Evolutionary conservation across 2,113 vertebrate genomes (phyloP).

Genomic region (Strigops habroptila): DNA sequence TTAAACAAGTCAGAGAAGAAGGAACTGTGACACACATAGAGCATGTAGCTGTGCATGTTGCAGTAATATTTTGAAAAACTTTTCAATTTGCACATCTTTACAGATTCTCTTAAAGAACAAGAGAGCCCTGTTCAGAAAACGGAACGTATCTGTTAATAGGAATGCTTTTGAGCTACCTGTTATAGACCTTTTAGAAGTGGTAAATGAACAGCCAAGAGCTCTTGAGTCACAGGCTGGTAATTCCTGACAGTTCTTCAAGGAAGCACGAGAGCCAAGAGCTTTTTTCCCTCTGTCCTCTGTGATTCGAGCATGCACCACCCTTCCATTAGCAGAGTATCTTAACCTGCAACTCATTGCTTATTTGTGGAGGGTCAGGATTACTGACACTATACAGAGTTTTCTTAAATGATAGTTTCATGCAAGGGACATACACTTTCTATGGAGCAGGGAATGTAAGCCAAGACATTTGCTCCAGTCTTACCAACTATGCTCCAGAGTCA

Average conservation of each 20-base stretch:
- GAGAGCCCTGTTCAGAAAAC: not conserved
- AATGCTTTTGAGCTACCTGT: not conserved
- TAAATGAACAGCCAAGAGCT: not conserved
- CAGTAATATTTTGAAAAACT: not conserved
- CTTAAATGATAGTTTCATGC: not conserved
- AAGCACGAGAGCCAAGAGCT: not conserved
- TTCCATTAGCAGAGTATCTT: not conserved
- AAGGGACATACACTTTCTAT: not conserved
- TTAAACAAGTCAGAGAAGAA: not conserved
- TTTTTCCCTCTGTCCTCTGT: not conserved
- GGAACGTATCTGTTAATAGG: not conserved
- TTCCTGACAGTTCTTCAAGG: not conserved
- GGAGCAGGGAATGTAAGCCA: not conserved
- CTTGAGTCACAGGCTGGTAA: not conserved
- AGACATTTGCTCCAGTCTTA: not conserved
- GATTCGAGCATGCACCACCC: not conserved
- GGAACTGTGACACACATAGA: not conserved
- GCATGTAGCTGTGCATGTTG: not conserved
- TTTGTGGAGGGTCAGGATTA: not conserved
- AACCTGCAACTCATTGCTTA: not conserved
- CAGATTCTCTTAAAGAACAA: not conserved
- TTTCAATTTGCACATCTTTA: not conserved
- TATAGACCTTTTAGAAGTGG: not conserved
- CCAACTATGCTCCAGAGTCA: not conserved
- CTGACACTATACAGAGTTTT: not conserved